Evolutionary conservation across 2,113 vertebrate species (phyloP), one percentile per base, ranked within the genome.

Genomic region (Rallus limicola): DNA sequence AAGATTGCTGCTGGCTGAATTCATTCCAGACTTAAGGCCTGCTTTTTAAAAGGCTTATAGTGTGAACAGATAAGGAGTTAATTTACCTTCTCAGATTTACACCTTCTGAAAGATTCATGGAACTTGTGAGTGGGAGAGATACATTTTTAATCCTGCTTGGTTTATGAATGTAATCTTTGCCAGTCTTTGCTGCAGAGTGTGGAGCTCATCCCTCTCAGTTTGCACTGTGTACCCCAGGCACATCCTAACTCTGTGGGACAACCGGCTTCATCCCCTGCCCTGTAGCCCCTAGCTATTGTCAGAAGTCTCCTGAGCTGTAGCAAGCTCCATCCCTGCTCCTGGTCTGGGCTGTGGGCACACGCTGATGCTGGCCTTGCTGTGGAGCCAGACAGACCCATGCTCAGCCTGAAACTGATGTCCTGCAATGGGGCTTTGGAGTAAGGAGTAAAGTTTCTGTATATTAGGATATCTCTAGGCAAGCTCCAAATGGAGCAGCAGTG

Each of bases 51-150:
- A 82, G 90, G 31, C 46, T 59, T n/a, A 3, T 81, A 72, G 38
- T 31, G 12, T 36, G 77, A 69, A 53, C 50, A 80, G 52, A 68
- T 75, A 80, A 91, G 63, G 63, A 90, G 46, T 91, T 90, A 64
- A 86, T 90, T 95, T 95, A 88, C 79, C 68, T 78, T 88, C 78
- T 93, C 88, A 71, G 80, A 86, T 83, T 75, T 50, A 97, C 62
- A 60, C 58, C 50, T 92, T 74, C 44, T 92, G 79, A 93, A 94
- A 90, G 81, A 77, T 83, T 90, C 3, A 70, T 90, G 67, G 33
- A 23, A 92, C 20, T 33, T 50, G 56, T 86, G 88, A 74, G n/a
- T 59, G 64, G 28, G 23, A 95, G 82, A 90, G 75, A 63, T 55
- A 75, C 12, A 34, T 86, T 88, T 96, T 92, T 80, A 92, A 85